Conservation (phyloP, 2,888 invertebrate genomes). For the Platypus cylindrus region DNA sequence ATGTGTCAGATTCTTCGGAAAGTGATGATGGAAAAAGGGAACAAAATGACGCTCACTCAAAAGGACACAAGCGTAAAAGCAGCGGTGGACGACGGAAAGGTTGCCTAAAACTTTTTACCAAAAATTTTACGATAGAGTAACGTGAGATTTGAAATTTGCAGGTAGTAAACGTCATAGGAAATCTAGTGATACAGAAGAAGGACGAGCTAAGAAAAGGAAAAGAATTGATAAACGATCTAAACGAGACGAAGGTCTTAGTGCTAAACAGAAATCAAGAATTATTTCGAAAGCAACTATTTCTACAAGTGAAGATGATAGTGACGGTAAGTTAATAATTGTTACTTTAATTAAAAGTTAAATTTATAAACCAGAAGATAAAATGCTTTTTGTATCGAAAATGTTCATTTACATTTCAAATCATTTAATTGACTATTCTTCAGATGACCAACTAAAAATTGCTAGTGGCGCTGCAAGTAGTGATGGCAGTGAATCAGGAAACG, state of each 20-base stretch:
- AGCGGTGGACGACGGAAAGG: no score
- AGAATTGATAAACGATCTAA: slow-evolving; percentile 21
- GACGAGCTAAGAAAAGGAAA: slow-evolving; percentile 24
- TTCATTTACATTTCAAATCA: no score
- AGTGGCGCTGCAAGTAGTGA: slow-evolving; percentile 42
- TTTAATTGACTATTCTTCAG: no score
- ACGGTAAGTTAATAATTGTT: slow-evolving; percentile 20
- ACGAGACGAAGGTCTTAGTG: slow-evolving; percentile 54
- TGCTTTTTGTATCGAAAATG: slow-evolving; percentile 1
- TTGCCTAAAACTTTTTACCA: no score
- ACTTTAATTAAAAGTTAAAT: no score
- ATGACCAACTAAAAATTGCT: slow-evolving; percentile 37
- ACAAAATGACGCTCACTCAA: no score
- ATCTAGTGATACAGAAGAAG: no score
- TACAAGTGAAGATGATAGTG: slow-evolving; percentile 70
- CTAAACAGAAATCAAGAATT: slow-evolving; percentile 77
- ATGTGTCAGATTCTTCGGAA: slow-evolving; percentile 61
- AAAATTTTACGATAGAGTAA: no score
- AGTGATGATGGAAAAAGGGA: slow-evolving; percentile 45
- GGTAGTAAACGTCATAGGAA: no score
- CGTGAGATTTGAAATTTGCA: no score
- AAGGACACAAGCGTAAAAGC: no score
- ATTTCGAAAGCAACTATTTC: slow-evolving; percentile 93
- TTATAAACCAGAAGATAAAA: background rate
- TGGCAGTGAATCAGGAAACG: slow-evolving; percentile 41